These are phyloP conservation scores for Azemiops feae DNA, from an alignment of 2,113 vertebrate genomes.

Conservation along the genomic window DNA sequence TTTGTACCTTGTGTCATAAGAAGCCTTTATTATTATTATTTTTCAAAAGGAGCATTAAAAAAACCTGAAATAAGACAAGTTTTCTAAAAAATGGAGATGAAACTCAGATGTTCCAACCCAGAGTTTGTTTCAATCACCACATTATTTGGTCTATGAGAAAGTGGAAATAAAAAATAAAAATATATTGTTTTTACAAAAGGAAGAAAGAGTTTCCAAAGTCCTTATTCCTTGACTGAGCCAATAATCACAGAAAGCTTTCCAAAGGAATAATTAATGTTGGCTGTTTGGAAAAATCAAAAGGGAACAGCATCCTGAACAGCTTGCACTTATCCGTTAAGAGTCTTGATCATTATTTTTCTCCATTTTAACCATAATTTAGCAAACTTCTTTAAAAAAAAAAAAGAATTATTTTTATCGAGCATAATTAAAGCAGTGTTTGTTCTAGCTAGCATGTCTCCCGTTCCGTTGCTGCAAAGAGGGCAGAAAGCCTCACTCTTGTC, in stretches of 20 bases:
- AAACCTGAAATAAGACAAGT: neutral
- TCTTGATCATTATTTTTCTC: neutral
- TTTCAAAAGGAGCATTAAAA: neutral
- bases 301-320: neutral
- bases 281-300: neutral
- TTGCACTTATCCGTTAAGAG: neutral
- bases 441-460: slow-evolving; percentile 3
- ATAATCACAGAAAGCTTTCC: neutral
- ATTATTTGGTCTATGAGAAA: neutral
- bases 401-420: neutral
- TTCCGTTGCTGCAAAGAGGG: neutral
- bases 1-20: neutral
- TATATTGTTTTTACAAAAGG: neutral
- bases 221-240: neutral
- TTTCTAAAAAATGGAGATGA: neutral
- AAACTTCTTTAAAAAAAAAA: neutral
- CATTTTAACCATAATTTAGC: neutral
- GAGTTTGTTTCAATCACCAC: neutral
- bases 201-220: neutral
- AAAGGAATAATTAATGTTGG: neutral
- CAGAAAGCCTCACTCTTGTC: neutral
- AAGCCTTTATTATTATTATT: neutral
- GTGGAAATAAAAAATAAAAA: neutral
- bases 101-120: neutral
- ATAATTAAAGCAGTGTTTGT: neutral